Evolutionary conservation across 2,797 vertebrate species (phyloP), one percentile per base, ranked within the genome.

Genomic region (Pogoniulus pusillus): DNA sequence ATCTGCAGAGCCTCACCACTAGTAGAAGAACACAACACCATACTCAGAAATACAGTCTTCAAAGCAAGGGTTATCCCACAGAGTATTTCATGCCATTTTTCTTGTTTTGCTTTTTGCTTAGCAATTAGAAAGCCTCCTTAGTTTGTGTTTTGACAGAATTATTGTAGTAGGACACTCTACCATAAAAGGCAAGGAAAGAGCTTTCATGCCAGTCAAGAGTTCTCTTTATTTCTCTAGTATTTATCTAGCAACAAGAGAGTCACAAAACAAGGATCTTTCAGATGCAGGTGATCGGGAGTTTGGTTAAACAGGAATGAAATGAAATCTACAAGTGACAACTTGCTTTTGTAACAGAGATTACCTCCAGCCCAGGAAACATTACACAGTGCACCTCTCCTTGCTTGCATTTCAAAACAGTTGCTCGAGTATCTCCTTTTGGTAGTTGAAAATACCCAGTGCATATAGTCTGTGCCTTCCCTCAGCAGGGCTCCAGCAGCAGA

Each of bases 101-200:
- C 15, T 41, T 84, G 29, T 37, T 92, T 89, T 70, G 29, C 16
- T 74, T 92, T 92, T 68, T 72, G n/a, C 53, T 69, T 77, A 83
- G 66, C 55, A 85, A n/a, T 92, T 91, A 92, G 54, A 69, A 90
- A 84, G 45, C 10, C 9, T 20, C 30, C 39, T 80, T 88, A 89
- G 73, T 85, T 87, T 88, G 59, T 69, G 43, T 85, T 87, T 85
- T 0, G 0, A 30, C 17, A 81, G 84, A 83, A 85, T 87, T 91
- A 60, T 32, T 87, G 63, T 37, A 64, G 66, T 37, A 82, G 82
- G 20, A 73, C 35, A 19, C 0, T 3, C 37, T 65, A 89, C 88
- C 74, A 89, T 87, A 93, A 93, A 92, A 87, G 90, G 90, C 66
- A 91, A 93, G 70, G 80, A 90, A 85, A 89, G 76, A 73, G 30